phyloP scores from a whole-genome alignment of 1,140 invertebrate species.

The Euwallacea fornicatus region DNA sequence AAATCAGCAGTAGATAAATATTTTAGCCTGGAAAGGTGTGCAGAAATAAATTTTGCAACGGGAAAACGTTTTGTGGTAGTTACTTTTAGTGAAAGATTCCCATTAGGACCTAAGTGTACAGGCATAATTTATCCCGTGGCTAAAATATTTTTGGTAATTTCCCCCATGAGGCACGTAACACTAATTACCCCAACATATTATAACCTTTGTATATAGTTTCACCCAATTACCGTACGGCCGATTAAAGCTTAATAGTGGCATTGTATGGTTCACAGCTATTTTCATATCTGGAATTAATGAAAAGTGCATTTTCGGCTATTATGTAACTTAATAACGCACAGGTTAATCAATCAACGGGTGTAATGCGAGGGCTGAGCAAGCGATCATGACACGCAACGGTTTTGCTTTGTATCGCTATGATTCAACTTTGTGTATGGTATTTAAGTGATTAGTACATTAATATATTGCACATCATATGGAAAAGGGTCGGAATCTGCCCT shows the following conservation, averaged over 20 bases:
- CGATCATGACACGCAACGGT: slow-evolving; percentile 1
- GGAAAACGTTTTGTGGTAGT: not conserved
- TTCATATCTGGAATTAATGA: slow-evolving; percentile 15
- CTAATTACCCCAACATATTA: slow-evolving; percentile 7
- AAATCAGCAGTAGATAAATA: slow-evolving; percentile 17
- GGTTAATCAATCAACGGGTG: slow-evolving; percentile 7
- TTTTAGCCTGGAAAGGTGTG: not conserved
- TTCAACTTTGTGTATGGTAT: not conserved
- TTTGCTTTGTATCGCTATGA: slow-evolving; percentile 1
- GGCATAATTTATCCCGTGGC: not conserved
- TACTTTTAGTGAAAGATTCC: too few species aligned
- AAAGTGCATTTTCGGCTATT: slow-evolving; percentile 21
- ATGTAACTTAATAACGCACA: slow-evolving; percentile 13
- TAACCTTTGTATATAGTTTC: slow-evolving; percentile 1
- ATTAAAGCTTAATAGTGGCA: slow-evolving; percentile 6
- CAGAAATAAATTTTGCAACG: not conserved
- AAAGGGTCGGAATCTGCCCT: too few species aligned
- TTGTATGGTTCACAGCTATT: slow-evolving; percentile 12
- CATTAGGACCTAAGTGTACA: too few species aligned
- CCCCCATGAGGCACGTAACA: not conserved
- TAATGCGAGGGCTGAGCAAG: slow-evolving; percentile 1
- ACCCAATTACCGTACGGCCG: not conserved
- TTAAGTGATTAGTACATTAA: not conserved
- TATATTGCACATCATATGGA: not conserved
- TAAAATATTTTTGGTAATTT: not conserved